Base-by-base conservation (phyloP, 2,113 vertebrate genomes). In the Cavia aperea region DNA sequence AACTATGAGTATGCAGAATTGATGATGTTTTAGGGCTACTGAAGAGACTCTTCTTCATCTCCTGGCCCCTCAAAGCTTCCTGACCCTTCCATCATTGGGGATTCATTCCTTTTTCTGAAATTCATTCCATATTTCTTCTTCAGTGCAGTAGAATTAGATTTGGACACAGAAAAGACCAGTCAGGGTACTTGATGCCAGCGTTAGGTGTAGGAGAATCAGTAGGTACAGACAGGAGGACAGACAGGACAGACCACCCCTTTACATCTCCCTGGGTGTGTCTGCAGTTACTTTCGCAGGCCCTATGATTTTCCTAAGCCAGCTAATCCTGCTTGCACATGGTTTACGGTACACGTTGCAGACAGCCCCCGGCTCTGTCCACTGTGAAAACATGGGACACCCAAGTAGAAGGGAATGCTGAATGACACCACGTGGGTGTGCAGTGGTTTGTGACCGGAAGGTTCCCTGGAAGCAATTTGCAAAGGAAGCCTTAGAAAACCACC, bases 391-490 rank as follows among this genome's bases (percentile, higher is more conserved):
- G 21, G 98, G 97, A 98, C 98, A 98, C 98, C 98, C 98, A 98
- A 97, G 98, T 97, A 90, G 98, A 98, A 96, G 95, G 92, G 94
- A 97, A 96, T 51, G 90, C 94, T 97, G 97, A 97, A 63, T 97
- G 97, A 97, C 97, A 97, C 97, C 97, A 98, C 94, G 97, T 98
- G 97, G 96, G 97, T 96, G 97, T 98, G 97, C 98, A 97, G 95
- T 96, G 97, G 96, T 98, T 97, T 98, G 97, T 98, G 96, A 98
- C 98, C 96, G 96, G 97, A 97, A 96, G 97, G 97, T 97, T 98
- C 95, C 92, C 98, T 98, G 98, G 98, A 98, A 98, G 97, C 97
- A 98, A 98, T 98, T 98, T 98, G 97, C 97, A 96, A 96, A 98
- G 96, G 97, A 98, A 97, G 97, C 97, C 97, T 97, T 97, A 97